Percentiles rank a stretch among this genome's conserved stretches.
These are phyloP conservation scores for Limnephilus rhombicus DNA, from an alignment of 2,888 invertebrate species.

Conservation along the genomic window DNA sequence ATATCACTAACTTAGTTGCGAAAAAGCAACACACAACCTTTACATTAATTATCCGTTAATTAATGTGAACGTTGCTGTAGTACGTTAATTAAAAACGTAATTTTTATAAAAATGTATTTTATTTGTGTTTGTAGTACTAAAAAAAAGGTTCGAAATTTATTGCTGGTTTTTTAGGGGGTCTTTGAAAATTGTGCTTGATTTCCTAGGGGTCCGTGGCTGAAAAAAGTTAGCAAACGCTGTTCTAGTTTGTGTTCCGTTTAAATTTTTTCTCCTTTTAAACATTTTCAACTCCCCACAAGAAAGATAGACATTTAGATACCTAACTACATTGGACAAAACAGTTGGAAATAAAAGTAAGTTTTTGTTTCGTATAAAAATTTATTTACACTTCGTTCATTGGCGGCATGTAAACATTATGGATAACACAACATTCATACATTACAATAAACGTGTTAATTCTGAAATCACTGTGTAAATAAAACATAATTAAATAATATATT, in stretches of 20 bases:
- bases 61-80: no score
- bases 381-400: conserved; percentile 55
- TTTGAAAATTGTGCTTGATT: no score
- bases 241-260: neutral
- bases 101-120: no score
- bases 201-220: no score
- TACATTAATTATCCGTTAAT: no score
- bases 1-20: no score
- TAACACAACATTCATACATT: conserved; percentile 43
- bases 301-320: neutral
- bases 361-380: conserved; percentile 57
- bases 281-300: neutral
- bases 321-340: neutral
- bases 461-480: conserved; percentile 11
- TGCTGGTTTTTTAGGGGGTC: no score
- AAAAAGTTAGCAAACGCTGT: no score
- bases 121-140: no score
- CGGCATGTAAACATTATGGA: conserved; percentile 23
- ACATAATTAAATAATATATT: conserved; percentile 17
- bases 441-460: neutral
- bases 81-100: no score
- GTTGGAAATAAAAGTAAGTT: neutral
- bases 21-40: no score
- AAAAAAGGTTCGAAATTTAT: no score
- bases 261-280: neutral